Conservation (phyloP, 1,140 invertebrate species). For the Pogonus chalceus region DNA sequence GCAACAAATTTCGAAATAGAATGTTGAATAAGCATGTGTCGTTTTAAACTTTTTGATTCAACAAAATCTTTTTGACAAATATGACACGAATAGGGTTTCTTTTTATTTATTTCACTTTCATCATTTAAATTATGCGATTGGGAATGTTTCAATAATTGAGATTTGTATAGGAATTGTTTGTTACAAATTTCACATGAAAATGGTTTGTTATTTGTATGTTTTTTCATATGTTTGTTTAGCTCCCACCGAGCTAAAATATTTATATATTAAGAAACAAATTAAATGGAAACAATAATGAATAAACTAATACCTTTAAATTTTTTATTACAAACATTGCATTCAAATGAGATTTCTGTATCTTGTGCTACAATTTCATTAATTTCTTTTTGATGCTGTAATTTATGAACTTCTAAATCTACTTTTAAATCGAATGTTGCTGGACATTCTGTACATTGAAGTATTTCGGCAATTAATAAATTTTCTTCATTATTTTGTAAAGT, state of each 20-base stretch:
- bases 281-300: background rate
- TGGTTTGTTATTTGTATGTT: constrained; percentile 1
- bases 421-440: background rate
- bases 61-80: constrained; percentile 1
- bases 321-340: background rate
- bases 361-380: background rate
- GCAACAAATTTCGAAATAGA: too few species aligned
- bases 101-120: background rate
- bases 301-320: background rate
- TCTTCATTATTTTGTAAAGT: background rate
- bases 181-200: background rate
- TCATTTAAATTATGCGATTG: too few species aligned
- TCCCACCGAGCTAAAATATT: background rate
- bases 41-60: constrained; percentile 1
- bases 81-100: background rate
- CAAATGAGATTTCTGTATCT: background rate
- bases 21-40: background rate
- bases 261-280: background rate
- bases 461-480: background rate
- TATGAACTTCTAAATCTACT: constrained; percentile 2
- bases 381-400: background rate
- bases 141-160: background rate
- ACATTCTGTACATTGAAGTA: background rate
- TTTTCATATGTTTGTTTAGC: constrained; percentile 1
- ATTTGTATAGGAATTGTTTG: background rate